These are phyloP conservation scores for Ridgeia piscesae DNA, from an alignment of 1,140 invertebrate genomes.

Conservation along the genomic window DNA sequence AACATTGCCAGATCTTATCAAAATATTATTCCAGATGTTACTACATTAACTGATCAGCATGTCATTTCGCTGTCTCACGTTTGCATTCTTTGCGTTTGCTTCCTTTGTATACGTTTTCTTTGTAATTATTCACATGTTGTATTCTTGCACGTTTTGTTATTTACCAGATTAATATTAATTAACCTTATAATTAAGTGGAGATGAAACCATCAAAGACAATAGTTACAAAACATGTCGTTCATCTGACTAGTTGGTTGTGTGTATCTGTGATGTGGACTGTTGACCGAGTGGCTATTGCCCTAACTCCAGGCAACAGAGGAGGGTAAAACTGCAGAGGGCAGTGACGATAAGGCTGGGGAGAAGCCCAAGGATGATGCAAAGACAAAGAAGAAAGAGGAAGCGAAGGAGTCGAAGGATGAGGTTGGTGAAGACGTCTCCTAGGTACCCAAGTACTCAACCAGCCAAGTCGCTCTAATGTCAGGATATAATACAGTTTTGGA, in stretches of 20 bases:
- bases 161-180: neutral
- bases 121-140: neutral
- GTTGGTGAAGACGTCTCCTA: neutral
- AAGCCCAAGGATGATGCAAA: constrained; percentile 31
- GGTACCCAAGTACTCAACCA: too few species aligned
- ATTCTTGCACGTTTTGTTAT: neutral
- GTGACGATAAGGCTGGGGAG: constrained; percentile 8
- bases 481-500: neutral
- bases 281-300: neutral
- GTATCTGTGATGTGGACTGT: neutral
- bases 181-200: neutral
- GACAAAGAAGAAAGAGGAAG: constrained; percentile 24
- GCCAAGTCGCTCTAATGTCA: too few species aligned
- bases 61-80: neutral
- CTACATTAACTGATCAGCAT: neutral
- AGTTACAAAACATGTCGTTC: neutral
- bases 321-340: constrained; percentile 9
- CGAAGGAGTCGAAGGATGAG: constrained; percentile 1
- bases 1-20: neutral
- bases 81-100: neutral
- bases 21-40: constrained; percentile 3
- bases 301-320: neutral
- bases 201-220: neutral
- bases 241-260: neutral
- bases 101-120: neutral